A percentile compares a stretch with the other conserved stretches of the same genome.
Conservation (phyloP, 2,113 vertebrate genomes). For the Rattus rattus region DNA sequence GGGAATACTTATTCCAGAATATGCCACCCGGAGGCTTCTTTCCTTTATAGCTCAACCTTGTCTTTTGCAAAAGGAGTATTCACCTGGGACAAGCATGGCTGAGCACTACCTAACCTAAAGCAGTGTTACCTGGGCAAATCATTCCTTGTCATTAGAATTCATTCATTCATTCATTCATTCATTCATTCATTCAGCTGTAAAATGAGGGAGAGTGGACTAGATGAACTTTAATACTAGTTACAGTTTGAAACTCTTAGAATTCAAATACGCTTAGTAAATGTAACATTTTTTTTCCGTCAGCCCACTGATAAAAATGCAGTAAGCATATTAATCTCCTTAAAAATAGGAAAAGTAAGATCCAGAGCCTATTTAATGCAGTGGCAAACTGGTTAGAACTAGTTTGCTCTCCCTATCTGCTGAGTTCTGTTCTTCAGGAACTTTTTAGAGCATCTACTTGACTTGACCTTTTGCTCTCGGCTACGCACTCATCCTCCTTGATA, state of each 20-base stretch:
- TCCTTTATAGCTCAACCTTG: neutral
- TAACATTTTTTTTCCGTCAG: constrained; percentile 25
- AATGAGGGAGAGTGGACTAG: neutral
- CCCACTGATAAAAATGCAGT: neutral
- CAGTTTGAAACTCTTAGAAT: constrained; percentile 30
- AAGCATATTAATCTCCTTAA: neutral
- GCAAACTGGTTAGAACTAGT: neutral
- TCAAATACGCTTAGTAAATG: neutral
- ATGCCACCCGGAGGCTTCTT: neutral
- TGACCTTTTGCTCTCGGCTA: neutral
- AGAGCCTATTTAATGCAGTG: neutral
- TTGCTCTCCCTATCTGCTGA: neutral
- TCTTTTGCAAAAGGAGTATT: neutral
- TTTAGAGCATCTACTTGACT: neutral
- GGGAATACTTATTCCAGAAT: neutral
- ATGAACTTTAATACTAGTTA: constrained; percentile 19
- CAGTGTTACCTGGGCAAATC: neutral
- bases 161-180: neutral
- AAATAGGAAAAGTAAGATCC: neutral
- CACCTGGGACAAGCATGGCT: neutral
- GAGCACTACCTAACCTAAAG: neutral
- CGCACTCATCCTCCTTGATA: neutral
- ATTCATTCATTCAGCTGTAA: neutral
- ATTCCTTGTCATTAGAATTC: neutral
- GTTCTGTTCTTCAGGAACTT: neutral